Conservation (phyloP, 1,140 invertebrate species). For the Apocrypta bakeri region DNA sequence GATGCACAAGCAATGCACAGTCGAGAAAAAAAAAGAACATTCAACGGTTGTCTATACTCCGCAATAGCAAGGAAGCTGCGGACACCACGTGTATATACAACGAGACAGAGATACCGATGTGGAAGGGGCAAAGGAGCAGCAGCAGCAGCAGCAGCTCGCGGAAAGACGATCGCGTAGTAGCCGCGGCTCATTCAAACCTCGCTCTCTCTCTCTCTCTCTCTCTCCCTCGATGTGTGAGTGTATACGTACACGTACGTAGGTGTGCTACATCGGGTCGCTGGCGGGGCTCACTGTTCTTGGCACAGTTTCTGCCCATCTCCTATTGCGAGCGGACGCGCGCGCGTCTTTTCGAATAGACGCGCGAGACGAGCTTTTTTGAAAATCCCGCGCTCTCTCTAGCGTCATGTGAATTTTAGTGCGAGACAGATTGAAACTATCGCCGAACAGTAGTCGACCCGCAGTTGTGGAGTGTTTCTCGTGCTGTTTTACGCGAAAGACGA, state of each 20-base stretch:
- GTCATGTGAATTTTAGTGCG: background rate
- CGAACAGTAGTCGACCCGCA: no score
- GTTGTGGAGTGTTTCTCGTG: background rate
- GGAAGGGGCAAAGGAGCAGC: background rate
- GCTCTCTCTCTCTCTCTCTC: background rate
- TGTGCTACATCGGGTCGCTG: background rate
- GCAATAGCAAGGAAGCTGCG: background rate
- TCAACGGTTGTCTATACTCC: no score
- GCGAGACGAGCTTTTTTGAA: background rate
- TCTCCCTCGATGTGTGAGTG: background rate
- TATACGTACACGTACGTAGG: background rate
- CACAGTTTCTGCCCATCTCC: conserved; percentile 69
- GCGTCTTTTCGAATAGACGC: background rate
- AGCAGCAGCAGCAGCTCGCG: background rate
- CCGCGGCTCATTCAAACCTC: conserved; percentile 32
- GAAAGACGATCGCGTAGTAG: background rate
- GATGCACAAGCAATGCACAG: no score
- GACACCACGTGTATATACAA: no score
- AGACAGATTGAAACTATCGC: no score
- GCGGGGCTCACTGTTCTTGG: conserved; percentile 62
- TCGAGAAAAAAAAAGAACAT: no score
- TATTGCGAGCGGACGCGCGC: conserved; percentile 60
- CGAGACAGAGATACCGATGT: background rate
- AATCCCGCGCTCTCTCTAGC: background rate
- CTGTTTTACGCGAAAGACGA: no score